Conservation (phyloP, 37 sponge, comb jelly and placozoan genomes). For the Tethya wilhelma region DNA sequence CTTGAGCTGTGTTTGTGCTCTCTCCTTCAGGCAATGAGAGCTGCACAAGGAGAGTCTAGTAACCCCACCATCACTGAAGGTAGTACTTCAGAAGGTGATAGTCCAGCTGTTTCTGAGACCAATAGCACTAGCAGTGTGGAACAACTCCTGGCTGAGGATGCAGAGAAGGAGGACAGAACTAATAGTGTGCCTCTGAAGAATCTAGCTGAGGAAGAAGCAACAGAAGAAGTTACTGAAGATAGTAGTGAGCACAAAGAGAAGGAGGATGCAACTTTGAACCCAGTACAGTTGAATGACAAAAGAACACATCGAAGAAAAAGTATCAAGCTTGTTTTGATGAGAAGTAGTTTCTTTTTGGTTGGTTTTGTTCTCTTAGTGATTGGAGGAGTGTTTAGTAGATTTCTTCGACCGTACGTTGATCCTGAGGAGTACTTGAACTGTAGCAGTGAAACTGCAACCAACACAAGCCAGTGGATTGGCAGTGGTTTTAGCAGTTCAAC, state of each 20-base stretch:
- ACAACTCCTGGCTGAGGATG: too few species aligned
- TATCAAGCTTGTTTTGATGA: not conserved
- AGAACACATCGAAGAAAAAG: not conserved
- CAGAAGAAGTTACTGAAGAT: not conserved
- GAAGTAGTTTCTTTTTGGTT: not conserved
- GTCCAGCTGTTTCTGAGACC: too few species aligned
- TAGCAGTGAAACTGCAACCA: not conserved
- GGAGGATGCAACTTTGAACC: not conserved
- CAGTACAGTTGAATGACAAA: too few species aligned
- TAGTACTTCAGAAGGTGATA: too few species aligned
- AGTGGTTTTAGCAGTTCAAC: too few species aligned
- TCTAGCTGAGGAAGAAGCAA: not conserved
- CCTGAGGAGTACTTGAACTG: slow-evolving; percentile 5
- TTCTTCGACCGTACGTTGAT: not conserved
- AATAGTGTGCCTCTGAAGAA: not conserved
- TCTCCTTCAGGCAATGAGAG: too few species aligned
- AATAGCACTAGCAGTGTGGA: too few species aligned
- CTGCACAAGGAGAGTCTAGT: too few species aligned
- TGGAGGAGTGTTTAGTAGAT: not conserved
- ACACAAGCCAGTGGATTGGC: too few species aligned
- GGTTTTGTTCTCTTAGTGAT: not conserved
- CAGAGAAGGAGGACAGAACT: not conserved
- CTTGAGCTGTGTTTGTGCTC: too few species aligned
- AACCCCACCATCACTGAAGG: too few species aligned
- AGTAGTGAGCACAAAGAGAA: not conserved